These are phyloP conservation scores for Poliocrania exsul DNA, from an alignment of 2,797 vertebrate species.

Conservation along the genomic window DNA sequence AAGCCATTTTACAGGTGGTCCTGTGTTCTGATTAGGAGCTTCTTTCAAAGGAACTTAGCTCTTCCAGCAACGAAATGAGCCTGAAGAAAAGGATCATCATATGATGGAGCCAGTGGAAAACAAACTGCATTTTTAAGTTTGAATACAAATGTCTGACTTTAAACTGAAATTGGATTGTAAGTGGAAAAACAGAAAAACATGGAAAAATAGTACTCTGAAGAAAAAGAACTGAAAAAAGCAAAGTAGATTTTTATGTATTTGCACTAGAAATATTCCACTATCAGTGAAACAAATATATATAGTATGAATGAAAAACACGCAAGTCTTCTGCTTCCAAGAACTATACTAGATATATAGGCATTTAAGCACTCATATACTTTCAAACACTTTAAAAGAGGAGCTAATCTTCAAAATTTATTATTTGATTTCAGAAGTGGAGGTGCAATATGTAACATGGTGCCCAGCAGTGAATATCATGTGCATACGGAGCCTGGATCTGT, in stretches of 20 bases:
- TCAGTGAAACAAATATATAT: not conserved
- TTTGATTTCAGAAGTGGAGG: not conserved
- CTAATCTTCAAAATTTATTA: not conserved
- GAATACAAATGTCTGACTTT: not conserved
- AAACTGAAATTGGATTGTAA: not conserved
- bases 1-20: not conserved
- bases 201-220: not conserved
- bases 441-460: not conserved
- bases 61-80: not conserved
- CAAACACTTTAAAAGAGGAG: not conserved
- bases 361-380: not conserved
- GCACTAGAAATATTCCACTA: not conserved
- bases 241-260: not conserved
- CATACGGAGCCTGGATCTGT: not conserved
- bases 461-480: not conserved
- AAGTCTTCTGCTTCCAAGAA: not conserved
- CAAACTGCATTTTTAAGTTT: not conserved
- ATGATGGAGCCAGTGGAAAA: not conserved
- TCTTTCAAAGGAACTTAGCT: not conserved
- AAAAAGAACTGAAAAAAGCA: not conserved
- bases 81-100: not conserved
- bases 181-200: not conserved
- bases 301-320: not conserved
- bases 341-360: not conserved
- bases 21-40: not conserved